A percentile compares a stretch with the other conserved stretches of the same genome.
phyloP scores from a whole-genome alignment of 2,797 vertebrate species.

The Cynopterus sphinx region DNA sequence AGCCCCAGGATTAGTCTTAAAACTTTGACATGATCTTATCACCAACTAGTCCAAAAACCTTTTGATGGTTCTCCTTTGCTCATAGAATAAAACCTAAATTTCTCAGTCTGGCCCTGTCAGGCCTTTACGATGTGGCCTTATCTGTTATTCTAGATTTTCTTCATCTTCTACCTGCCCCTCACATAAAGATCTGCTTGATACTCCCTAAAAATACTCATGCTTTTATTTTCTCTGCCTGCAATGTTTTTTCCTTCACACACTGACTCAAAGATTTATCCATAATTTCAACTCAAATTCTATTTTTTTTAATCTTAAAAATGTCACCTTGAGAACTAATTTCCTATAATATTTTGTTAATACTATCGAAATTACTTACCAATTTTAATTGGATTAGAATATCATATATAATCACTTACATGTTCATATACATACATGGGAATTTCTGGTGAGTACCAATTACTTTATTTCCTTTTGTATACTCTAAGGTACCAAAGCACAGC shows the following conservation, averaged over 20 bases:
- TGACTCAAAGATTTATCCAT: conserved; percentile 7
- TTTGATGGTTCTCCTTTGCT: background rate
- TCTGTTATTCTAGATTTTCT: conserved; percentile 19
- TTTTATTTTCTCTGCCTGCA: conserved; percentile 15
- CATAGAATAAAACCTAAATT: conserved; percentile 24
- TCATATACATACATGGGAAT: background rate
- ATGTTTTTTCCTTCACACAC: conserved; percentile 17
- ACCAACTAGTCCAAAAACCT: background rate
- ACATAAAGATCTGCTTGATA: background rate
- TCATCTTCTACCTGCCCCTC: background rate
- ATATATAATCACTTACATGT: background rate
- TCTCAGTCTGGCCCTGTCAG: background rate
- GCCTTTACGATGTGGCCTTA: background rate
- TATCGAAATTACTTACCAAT: conserved; percentile 21
- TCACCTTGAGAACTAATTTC: conserved; percentile 15
- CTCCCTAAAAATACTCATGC: conserved; percentile 14
- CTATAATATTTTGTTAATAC: background rate
- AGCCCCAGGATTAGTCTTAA: background rate
- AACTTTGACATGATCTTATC: background rate
- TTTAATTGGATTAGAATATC: conserved; percentile 42
- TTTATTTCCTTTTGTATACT: background rate
- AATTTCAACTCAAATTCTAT: conserved; percentile 40
- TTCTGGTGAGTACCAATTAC: background rate
- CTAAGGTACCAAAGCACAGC: conserved; percentile 33
- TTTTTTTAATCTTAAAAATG: conserved; percentile 8